Base-by-base conservation (phyloP, 2,797 vertebrate species). In the Sebastes hubbsi region DNA sequence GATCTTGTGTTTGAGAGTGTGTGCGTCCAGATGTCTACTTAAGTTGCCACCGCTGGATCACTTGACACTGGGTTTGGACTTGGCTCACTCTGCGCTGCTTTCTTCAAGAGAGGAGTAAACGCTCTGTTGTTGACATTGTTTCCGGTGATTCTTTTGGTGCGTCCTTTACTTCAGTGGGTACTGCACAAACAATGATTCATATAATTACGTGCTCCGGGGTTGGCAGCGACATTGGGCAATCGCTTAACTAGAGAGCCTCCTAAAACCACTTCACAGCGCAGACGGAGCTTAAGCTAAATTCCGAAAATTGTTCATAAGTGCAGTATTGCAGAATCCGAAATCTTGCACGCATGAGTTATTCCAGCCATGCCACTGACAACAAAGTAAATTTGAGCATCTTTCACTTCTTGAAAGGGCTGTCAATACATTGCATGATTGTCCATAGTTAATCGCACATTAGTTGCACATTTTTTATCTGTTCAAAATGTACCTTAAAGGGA, bases 151-250 rank as follows among this genome's bases (percentile, higher is more conserved):
- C 70, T 77, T 46, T 70, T 46, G 7, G 10, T 85, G 76, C 68
- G 82, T 90, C 67, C 84, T 76, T 16, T 78, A 88, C 86, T 88
- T 88, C 75, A 84, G 2, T 85, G 72, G 78, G 22, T n/a, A 24
- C 80, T 77, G 80, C 82, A 61, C 80, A 92, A 94, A 93, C 90
- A 92, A 85, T 87, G 87, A 88, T 90, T 89, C 80, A 54, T 77
- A 87, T 93, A 91, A 95, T 92, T 87, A 90, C 78, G 90, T 73
- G 80, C 82, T 84, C 20, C 36, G 6, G 71, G 74, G 71, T 73
- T 86, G 79, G 83, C 82, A 88, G 72, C 5, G 30, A 78, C 60
- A 69, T 79, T 78, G 70, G 86, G 80, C 78, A 56, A 76, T 73
- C 78, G 67, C 82, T 69, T 70, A 82, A 88, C 77, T 82, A 70